phyloP scores from a whole-genome alignment of 2,113 vertebrate species.

The Crypturellus undulatus region DNA sequence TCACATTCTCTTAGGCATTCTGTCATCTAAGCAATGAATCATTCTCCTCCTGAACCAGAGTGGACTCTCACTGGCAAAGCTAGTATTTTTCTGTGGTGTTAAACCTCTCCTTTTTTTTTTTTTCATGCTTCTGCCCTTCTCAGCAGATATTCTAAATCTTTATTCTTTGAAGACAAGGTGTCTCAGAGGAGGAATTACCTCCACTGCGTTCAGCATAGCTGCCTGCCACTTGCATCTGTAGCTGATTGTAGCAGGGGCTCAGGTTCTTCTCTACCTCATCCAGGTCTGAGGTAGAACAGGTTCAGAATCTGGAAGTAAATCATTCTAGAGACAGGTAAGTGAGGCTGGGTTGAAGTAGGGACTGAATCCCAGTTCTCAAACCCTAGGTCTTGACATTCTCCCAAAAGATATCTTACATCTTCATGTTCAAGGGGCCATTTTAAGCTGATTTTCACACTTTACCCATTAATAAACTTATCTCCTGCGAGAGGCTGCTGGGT shows the following conservation, averaged over 20 bases:
- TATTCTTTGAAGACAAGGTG: not conserved
- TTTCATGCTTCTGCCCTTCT: not conserved
- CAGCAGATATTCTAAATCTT: not conserved
- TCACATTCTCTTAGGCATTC: not conserved
- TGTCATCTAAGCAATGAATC: not conserved
- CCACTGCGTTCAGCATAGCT: not conserved
- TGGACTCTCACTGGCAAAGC: not conserved
- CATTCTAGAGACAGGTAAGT: not conserved
- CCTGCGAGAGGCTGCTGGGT: not conserved
- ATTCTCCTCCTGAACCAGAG: not conserved
- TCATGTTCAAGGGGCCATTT: not conserved
- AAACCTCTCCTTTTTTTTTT: not conserved
- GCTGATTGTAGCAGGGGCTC: not conserved
- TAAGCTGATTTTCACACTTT: not conserved
- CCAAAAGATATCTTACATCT: not conserved
- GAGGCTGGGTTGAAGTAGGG: not conserved
- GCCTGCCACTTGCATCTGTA: fast-evolving
- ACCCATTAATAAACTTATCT: not conserved
- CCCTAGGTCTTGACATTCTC: not conserved
- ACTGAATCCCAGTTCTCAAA: not conserved
- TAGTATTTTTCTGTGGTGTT: not conserved
- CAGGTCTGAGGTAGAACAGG: not conserved
- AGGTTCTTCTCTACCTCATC: not conserved
- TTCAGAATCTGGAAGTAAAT: not conserved
- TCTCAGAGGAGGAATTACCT: not conserved